phyloP scores from a whole-genome alignment of 2,113 vertebrate species.

The Chlamydotis undulata region DNA sequence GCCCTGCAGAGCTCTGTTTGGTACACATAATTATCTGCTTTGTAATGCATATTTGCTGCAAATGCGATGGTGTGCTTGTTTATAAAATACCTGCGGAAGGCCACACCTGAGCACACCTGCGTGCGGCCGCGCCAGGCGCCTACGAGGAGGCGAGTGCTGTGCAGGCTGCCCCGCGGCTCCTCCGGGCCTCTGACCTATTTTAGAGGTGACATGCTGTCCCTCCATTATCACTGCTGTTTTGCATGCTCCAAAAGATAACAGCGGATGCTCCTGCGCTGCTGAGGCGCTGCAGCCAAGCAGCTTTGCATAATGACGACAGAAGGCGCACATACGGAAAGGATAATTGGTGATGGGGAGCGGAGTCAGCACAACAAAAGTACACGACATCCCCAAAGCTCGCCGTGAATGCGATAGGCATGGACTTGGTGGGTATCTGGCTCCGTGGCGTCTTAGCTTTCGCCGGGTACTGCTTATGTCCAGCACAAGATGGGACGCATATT shows the following conservation, averaged over 20 bases:
- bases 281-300: neutral
- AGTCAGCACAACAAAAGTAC: neutral
- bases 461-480: neutral
- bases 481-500: neutral
- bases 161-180: neutral
- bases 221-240: neutral
- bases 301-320: neutral
- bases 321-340: neutral
- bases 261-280: fast-evolving
- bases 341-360: neutral
- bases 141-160: neutral
- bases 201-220: neutral
- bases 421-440: neutral
- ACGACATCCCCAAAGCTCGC: neutral
- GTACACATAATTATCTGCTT: slow-evolving; percentile 45
- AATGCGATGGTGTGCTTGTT: neutral
- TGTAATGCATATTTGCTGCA: neutral
- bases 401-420: neutral
- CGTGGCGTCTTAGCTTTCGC: fast-evolving
- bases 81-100: slow-evolving; percentile 28
- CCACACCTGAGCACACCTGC: neutral
- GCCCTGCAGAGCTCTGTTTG: slow-evolving; percentile 39
- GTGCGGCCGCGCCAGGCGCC: fast-evolving
- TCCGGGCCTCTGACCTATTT: neutral
- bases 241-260: neutral